Percentiles rank a stretch among this genome's conserved stretches.
Evolutionary conservation across 2,113 vertebrate species (phyloP).

Genomic region (Barnardius zonarius): DNA sequence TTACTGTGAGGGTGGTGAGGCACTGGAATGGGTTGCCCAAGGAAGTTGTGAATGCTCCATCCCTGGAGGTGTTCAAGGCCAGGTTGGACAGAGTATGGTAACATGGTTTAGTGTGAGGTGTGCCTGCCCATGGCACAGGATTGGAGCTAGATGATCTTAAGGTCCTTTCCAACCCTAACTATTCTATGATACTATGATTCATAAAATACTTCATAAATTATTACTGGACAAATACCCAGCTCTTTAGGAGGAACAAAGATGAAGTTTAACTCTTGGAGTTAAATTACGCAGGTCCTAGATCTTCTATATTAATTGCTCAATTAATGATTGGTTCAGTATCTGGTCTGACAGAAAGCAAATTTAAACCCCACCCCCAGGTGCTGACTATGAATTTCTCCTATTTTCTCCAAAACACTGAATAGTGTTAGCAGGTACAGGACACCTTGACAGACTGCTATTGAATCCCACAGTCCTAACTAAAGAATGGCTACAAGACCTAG

Average conservation of each 20-base stretch:
- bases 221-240: not conserved
- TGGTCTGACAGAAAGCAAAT: not conserved
- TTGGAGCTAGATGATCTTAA: too few relatives aligned
- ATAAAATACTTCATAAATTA: not conserved
- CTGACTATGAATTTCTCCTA: not conserved
- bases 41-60: too few relatives aligned
- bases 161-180: too few relatives aligned
- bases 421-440: not conserved
- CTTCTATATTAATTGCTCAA: not conserved
- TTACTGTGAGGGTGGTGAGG: too few relatives aligned
- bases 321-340: not conserved
- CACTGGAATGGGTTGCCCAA: too few relatives aligned
- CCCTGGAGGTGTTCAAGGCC: too few relatives aligned
- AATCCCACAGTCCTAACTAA: not conserved
- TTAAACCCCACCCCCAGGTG: not conserved
- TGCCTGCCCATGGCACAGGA: too few relatives aligned
- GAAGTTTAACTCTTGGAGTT: not conserved
- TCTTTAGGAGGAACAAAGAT: not conserved
- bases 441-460: not conserved
- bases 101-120: too few relatives aligned
- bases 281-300: not conserved
- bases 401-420: not conserved
- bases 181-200: too few relatives aligned
- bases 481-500: not conserved
- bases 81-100: too few relatives aligned